Conservation (phyloP, 2,113 vertebrate species). For the Todiramphus chloris region DNA sequence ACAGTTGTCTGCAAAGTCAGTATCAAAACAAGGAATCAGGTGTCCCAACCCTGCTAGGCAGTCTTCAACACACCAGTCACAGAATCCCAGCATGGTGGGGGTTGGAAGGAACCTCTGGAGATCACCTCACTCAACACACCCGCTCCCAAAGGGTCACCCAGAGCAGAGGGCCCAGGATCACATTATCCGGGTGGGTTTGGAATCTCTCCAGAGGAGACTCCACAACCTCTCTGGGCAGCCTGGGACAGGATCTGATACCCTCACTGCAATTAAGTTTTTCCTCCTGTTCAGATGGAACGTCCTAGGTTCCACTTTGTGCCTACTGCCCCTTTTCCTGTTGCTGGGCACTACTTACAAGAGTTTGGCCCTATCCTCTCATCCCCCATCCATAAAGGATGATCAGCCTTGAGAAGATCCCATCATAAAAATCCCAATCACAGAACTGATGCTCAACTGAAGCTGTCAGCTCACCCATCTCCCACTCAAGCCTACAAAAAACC, state of each 20-base stretch:
- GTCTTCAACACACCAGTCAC: neutral
- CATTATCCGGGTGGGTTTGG: neutral
- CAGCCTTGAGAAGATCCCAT: neutral
- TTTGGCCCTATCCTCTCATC: neutral
- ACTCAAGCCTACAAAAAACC: neutral
- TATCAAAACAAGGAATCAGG: neutral
- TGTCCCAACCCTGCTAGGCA: neutral
- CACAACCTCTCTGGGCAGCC: neutral
- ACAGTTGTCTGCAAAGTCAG: neutral
- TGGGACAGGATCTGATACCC: neutral
- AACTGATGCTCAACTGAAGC: neutral
- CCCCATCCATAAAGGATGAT: too few species aligned
- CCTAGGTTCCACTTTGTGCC: neutral
- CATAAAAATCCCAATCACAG: neutral
- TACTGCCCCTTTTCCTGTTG: neutral
- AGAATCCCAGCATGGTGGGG: neutral
- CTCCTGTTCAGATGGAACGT: neutral
- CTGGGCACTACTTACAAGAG: neutral
- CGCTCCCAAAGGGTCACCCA: neutral
- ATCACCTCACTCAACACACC: neutral
- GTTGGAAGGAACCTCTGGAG: neutral
- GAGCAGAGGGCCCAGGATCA: neutral
- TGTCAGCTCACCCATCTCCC: neutral
- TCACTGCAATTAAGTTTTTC: neutral
- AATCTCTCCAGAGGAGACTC: neutral